Base-by-base conservation (phyloP, 2,888 invertebrate species). In the Rapana venosa region DNA sequence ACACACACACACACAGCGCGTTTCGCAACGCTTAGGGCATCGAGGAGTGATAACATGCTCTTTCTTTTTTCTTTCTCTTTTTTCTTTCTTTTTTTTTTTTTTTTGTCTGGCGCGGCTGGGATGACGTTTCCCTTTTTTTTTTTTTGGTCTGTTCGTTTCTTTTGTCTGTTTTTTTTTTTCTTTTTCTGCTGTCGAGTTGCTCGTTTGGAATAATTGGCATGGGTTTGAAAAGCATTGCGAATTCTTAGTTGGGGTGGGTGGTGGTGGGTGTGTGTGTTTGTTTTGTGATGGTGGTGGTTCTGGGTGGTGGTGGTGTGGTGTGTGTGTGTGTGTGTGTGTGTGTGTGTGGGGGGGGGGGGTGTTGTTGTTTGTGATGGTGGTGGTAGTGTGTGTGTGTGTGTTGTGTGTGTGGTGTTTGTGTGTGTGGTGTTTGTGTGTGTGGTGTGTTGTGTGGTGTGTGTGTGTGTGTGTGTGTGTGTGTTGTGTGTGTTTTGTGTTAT, bases 251-350 rank as follows among this genome's bases (percentile, higher is more conserved):
- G n/a, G n/a, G 8, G 83, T n/a, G 56, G 36, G 26, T 26, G 83
- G 36, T 22, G 15, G 47, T 83, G 83, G 17, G n/a, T 56, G 47
- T n/a, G 83, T 56, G 35, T 79, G 32, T 79, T 11, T 79, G 32
- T 35, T 22, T 79, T 35, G 30, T 83, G 83, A 6, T 36, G 11
- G 1, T 22, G 22, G 35, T 83, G 36, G 4, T 4, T 35, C 26
- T 47, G 36, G 8, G 83, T 81, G 58, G 1, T 20, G 47, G 13
- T 47, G 13, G 15, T 17, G 83, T 47, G 22, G 83, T 83, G 47
- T 83, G 83, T 47, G 32, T 77, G 30, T 11, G 77, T 77, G 77
- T 32, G 77, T 32, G 77, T 77, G 32, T 77, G 77, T 77, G 77
- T 77, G 77, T 32, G 77, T 32, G 77, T 32, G 77, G 8, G 77